A percentile compares a stretch with the other conserved stretches of the same genome.
Conservation (phyloP, 2,888 invertebrate species). For the Drosophila fungiperda region DNA sequence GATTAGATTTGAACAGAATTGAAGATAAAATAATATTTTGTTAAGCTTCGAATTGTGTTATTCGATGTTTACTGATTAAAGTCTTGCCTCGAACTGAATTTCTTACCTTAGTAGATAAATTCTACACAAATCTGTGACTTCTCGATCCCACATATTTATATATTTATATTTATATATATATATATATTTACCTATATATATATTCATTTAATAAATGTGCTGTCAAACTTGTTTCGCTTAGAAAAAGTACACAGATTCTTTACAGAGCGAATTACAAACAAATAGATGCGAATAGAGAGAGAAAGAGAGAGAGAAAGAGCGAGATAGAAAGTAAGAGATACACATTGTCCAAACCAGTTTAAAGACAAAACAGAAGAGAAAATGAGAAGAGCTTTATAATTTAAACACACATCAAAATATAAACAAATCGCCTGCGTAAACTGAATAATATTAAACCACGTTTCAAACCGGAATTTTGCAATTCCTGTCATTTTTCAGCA, state of each 20-base stretch:
- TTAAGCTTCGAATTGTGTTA: background rate
- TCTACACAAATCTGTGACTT: background rate
- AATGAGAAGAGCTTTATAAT: constrained; percentile 1
- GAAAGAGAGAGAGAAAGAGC: background rate
- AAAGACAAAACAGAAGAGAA: background rate
- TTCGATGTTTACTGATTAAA: background rate
- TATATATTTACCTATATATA: background rate
- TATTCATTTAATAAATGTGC: background rate
- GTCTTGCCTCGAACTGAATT: background rate
- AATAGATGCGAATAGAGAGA: background rate
- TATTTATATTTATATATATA: background rate
- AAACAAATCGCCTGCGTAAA: constrained; percentile 37
- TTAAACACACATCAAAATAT: constrained; percentile 37
- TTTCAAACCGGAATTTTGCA: constrained; percentile 26
- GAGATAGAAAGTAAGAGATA: background rate
- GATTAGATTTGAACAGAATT: background rate
- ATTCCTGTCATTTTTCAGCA: background rate
- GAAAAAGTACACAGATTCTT: constrained; percentile 6
- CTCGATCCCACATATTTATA: background rate
- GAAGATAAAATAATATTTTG: background rate
- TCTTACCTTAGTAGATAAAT: background rate
- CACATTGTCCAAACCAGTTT: constrained; percentile 22
- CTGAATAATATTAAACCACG: constrained; percentile 29
- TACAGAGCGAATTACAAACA: constrained; percentile 1
- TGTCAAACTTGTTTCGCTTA: constrained; percentile 33